Evolutionary conservation across 2,797 vertebrate genomes (phyloP), one percentile per base, ranked within the genome.

Genomic region (Falco rusticolus): DNA sequence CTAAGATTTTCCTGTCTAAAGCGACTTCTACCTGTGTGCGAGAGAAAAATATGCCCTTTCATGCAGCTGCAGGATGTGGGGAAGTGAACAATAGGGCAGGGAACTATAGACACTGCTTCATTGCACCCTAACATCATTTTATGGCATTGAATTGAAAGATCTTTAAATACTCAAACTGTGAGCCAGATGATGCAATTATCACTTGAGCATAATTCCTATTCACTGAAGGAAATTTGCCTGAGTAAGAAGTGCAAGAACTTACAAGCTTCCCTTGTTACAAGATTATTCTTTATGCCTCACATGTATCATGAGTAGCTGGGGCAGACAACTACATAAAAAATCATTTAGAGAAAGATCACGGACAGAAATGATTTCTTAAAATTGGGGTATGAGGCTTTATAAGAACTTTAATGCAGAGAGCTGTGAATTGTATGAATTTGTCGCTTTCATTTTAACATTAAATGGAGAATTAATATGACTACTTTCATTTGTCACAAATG

Each of bases 401-500:
- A 91, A 87, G 71, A 88, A 87, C 69, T 90, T 94, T 77, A 90
- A 93, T 80, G 87, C 76, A 81, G 78, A 92, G 89, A 93, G 68
- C 59, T 92, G 65, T 84, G 89, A 93, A 90, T 84, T 89, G 84
- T 56, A 93, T 80, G 53, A 93, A 89, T 95, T 95, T 93, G 75
- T 93, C 6, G 3, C 83, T 87, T 96, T 77, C 72, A 72, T 96
- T 96, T 96, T 90, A 84, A 84, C 72, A 94, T 92, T 95, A 96
- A 97, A 96, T 94, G 64, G 89, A 96, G 69, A 96, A 96, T 92
- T 93, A 95, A 91, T 92, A 66, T 54, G 89, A 95, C 94, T 90
- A 48, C 83, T 95, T 95, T 93, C 81, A 95, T 96, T 96, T 94
- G 83, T 93, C 78, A 95, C 82, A 95, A 91, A 65, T 21, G 59